Conservation (phyloP, 2,888 invertebrate species). For the Agriopis leucophaearia region DNA sequence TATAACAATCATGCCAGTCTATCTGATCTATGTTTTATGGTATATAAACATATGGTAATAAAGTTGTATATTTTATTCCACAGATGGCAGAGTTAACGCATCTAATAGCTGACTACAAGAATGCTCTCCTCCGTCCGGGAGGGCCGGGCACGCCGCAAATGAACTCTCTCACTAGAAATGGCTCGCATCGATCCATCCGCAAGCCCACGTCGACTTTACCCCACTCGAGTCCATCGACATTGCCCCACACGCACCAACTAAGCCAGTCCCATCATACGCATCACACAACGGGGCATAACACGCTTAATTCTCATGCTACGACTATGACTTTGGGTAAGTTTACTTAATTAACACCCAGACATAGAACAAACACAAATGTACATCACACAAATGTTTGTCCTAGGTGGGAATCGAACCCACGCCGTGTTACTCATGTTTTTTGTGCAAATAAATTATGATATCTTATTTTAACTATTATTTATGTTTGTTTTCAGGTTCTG, state of each 20-base stretch:
- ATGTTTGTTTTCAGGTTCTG: slow-evolving; percentile 55
- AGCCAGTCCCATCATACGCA: slow-evolving; percentile 65
- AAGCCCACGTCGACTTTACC: slow-evolving; percentile 70
- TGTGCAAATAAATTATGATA: too few relatives aligned
- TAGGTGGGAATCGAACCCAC: too few relatives aligned
- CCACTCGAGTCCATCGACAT: slow-evolving; percentile 79
- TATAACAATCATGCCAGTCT: too few relatives aligned
- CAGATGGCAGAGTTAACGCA: slow-evolving; percentile 96
- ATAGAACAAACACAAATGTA: too few relatives aligned
- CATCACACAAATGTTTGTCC: too few relatives aligned
- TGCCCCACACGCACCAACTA: slow-evolving; percentile 67
- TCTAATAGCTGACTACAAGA: slow-evolving; percentile 97
- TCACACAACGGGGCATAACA: slow-evolving; percentile 83
- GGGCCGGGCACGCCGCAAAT: slow-evolving; percentile 92
- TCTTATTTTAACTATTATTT: too few relatives aligned
- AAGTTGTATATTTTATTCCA: background rate
- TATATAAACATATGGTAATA: too few relatives aligned
- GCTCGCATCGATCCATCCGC: slow-evolving; percentile 88
- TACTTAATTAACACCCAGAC: too few relatives aligned
- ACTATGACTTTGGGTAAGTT: slow-evolving; percentile 67
- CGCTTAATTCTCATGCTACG: slow-evolving; percentile 86
- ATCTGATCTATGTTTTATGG: too few relatives aligned
- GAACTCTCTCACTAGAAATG: slow-evolving; percentile 91
- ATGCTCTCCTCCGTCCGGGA: slow-evolving; percentile 92
- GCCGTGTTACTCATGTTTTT: too few relatives aligned